Evolutionary conservation across 2,797 vertebrate species (phyloP), one percentile per base, ranked within the genome.

Genomic region (Falco rusticolus): DNA sequence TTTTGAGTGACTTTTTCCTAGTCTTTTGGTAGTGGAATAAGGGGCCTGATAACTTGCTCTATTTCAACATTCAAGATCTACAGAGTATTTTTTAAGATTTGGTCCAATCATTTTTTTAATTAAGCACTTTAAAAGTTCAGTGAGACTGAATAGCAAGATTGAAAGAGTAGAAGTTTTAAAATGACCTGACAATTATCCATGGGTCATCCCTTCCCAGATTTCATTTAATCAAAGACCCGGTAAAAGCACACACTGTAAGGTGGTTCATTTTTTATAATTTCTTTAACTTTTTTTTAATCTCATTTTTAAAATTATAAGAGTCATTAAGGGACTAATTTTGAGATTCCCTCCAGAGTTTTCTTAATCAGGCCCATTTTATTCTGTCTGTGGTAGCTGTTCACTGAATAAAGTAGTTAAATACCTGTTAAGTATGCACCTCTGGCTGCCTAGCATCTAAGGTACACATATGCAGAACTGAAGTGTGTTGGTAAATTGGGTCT

Each of bases 211-310:
- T 92, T 87, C 84, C 84, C 75, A 81, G 63, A 70, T 93, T 96
- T 91, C 81, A 84, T 69, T 94, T 96, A 96, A 93, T 96, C 88
- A 92, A 94, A 96, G 84, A 89, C 70, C 80, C 59, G 84, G 29
- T 92, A 72, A 90, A 96, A 90, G 84, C 82, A 66, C 74, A 71
- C 81, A 50, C 70, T 87, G 82, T 79, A 33, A 95, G 91, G 77
- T 86, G 68, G 63, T 86, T 95, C 87, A 95, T 97, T 95, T 92
- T 91, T 94, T 61, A 94, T 85, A 75, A 95, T 96, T 95, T 90
- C 89, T 93, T 72, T 86, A 90, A 92, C 63, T 94, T 93, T 91
- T 66, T 91, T 66, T 91, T 75, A 19, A 84, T 87, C 81, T 88
- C 56, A 88, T 94, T 96, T 95, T 94, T 37, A 45, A 90, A 94